A percentile compares a stretch with the other conserved stretches of the same genome.
Evolutionary conservation across 1,140 invertebrate genomes (phyloP).

Genomic region (Drosophila yakuba): DNA sequence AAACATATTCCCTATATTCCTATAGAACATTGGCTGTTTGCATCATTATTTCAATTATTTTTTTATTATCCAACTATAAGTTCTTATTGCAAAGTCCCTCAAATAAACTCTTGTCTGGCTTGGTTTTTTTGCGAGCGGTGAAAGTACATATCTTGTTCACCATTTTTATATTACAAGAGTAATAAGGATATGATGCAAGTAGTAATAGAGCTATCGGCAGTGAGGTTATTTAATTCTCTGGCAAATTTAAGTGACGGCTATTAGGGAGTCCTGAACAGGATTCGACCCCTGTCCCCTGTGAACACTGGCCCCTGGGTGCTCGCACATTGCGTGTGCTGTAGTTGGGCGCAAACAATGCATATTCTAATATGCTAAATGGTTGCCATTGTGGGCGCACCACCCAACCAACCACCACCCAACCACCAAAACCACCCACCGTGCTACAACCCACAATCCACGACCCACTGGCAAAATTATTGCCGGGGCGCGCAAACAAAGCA

Average conservation of each 20-base stretch:
- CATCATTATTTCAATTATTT: not conserved
- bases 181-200: no score
- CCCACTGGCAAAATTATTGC: constrained; percentile 20
- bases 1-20: not conserved
- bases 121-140: no score
- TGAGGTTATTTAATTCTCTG: not conserved
- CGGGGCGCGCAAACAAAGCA: constrained; percentile 53
- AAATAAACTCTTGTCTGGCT: no score
- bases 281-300: not conserved
- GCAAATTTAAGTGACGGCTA: constrained; percentile 23
- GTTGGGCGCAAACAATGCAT: constrained; percentile 60
- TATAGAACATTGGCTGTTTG: no score
- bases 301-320: constrained; percentile 8
- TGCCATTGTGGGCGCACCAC: constrained; percentile 30
- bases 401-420: not conserved
- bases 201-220: no score
- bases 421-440: not conserved
- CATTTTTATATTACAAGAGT: no score
- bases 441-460: constrained; percentile 9
- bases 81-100: no score
- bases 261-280: constrained; percentile 22
- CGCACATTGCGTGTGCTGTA: constrained; percentile 17
- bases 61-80: no score
- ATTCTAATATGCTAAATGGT: constrained; percentile 65
- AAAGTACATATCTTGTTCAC: no score